Conservation (phyloP, 1,140 invertebrate species). For the Laupala kohalensis region DNA sequence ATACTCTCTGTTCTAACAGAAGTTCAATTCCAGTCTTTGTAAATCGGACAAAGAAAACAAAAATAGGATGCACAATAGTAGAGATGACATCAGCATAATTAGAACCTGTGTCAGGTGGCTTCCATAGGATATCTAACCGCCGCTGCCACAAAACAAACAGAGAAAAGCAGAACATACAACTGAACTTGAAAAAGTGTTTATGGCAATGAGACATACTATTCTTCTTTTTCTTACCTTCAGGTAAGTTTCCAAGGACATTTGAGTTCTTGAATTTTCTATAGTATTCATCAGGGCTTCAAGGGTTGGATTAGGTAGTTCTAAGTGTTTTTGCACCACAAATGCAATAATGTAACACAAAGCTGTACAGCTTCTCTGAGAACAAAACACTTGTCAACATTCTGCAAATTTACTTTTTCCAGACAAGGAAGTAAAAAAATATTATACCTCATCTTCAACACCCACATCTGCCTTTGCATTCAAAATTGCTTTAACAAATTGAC, state of each 20-base stretch:
- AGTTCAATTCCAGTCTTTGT: constrained; percentile 13
- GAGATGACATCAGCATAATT: constrained; percentile 8
- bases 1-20: constrained; percentile 15
- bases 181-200: neutral
- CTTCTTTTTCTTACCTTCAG: constrained; percentile 6
- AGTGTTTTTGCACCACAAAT: constrained; percentile 17
- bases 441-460: constrained; percentile 20
- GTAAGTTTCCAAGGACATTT: constrained; percentile 14
- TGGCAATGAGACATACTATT: too few species aligned
- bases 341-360: constrained; percentile 26
- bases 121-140: constrained; percentile 13
- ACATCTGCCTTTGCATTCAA: constrained; percentile 21
- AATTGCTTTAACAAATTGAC: constrained; percentile 20
- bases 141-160: constrained; percentile 7
- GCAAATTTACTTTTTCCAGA: neutral
- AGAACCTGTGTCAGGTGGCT: constrained; percentile 13
- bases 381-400: neutral
- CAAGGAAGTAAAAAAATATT: neutral
- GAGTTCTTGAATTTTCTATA: constrained; percentile 6
- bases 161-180: neutral
- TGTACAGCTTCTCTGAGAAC: constrained; percentile 22
- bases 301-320: neutral
- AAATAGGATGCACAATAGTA: constrained; percentile 12
- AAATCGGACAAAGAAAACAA: constrained; percentile 16
- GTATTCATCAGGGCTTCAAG: constrained; percentile 10